phyloP scores from a whole-genome alignment of 2,113 vertebrate species.

The Tyrannus savana region DNA sequence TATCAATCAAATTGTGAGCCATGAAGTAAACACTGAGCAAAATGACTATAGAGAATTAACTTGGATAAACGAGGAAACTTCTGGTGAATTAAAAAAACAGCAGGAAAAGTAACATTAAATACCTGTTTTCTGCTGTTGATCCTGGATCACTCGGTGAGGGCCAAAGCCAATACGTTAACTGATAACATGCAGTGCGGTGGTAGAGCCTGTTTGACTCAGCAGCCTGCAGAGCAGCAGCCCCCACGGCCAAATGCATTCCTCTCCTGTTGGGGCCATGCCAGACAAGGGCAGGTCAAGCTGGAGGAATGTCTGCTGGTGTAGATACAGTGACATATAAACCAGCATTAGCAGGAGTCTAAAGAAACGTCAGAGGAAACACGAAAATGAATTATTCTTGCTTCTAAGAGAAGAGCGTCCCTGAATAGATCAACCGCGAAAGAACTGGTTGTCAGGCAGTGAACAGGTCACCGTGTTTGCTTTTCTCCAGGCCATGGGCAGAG shows the following conservation, averaged over 20 bases:
- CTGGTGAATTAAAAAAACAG: not conserved
- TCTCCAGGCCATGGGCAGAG: not conserved
- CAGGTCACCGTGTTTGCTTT: not conserved
- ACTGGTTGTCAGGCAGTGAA: not conserved
- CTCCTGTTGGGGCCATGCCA: not conserved
- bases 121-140: not conserved
- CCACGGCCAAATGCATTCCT: not conserved
- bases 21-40: not conserved
- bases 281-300: not conserved
- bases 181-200: not conserved
- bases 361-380: not conserved
- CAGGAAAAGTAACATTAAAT: not conserved
- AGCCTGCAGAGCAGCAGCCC: not conserved
- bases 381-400: not conserved
- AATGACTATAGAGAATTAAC: not conserved
- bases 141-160: accelerated
- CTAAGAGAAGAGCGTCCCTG: not conserved
- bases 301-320: not conserved
- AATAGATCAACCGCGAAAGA: not conserved
- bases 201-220: not conserved
- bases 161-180: not conserved
- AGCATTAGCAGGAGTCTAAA: not conserved
- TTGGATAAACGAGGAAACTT: not conserved
- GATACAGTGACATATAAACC: not conserved
- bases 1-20: not conserved